These are phyloP conservation scores for Phalangium opilio DNA, from an alignment of 2,888 invertebrate genomes.

Conservation along the genomic window DNA sequence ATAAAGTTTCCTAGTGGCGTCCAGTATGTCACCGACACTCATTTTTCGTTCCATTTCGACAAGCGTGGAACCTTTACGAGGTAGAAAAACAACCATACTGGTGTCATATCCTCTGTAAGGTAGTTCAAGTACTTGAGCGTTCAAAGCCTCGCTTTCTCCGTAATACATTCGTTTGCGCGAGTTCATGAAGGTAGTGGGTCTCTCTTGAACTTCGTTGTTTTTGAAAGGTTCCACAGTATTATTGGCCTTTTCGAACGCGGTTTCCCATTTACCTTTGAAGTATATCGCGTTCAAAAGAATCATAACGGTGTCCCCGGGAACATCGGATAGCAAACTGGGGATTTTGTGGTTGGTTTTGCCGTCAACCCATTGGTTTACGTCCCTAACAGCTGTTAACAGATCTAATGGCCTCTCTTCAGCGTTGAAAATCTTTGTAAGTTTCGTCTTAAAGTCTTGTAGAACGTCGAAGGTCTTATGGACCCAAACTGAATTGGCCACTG, in stretches of 20 bases:
- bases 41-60: neutral
- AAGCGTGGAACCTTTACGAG: neutral
- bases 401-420: no score
- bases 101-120: conserved; percentile 2
- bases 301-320: neutral
- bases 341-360: neutral
- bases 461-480: no score
- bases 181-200: neutral
- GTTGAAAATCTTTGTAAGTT: no score
- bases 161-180: neutral
- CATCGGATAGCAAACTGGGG: neutral
- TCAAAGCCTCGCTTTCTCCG: neutral
- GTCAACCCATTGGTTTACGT: neutral
- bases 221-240: neutral
- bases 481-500: no score
- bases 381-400: no score
- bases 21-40: neutral
- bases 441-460: no score
- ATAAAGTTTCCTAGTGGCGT: neutral
- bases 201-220: neutral
- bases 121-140: neutral
- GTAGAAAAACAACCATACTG: neutral
- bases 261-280: conserved; percentile 1
- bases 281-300: neutral
- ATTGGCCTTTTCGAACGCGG: neutral